These are phyloP conservation scores for Oncopodura yosiiana DNA, from an alignment of 1,140 invertebrate genomes.

Conservation along the genomic window DNA sequence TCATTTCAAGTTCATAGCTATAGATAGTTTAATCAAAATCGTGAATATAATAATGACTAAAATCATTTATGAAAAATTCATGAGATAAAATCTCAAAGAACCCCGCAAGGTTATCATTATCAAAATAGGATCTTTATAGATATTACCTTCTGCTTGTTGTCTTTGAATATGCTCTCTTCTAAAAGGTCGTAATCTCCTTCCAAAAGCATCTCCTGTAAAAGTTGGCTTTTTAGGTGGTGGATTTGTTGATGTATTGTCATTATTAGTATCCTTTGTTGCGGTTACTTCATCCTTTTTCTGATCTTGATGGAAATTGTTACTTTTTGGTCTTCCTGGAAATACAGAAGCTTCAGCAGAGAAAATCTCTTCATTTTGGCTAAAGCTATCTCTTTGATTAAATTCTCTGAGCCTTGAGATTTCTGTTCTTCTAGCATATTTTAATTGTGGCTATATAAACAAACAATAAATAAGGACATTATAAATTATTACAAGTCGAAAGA, in stretches of 20 bases:
- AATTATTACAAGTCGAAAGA: too few species aligned
- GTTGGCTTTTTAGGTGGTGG: conserved; percentile 1
- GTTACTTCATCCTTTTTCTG: conserved; percentile 4
- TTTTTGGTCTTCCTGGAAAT: conserved; percentile 19
- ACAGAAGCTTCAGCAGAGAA: conserved; percentile 33
- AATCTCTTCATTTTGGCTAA: conserved; percentile 28
- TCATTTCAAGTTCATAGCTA: too few species aligned
- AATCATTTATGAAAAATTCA: too few species aligned
- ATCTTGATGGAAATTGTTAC: conserved; percentile 24
- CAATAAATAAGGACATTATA: too few species aligned
- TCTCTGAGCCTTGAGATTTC: conserved; percentile 9
- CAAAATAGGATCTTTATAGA: too few species aligned
- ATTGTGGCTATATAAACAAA: conserved; percentile 15
- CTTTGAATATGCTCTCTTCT: conserved; percentile 2
- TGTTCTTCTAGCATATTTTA: conserved; percentile 23
- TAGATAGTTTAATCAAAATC: too few species aligned
- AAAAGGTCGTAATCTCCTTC: conserved; percentile 4
- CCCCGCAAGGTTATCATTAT: too few species aligned
- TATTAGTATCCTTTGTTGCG: too few species aligned
- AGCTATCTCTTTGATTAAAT: conserved; percentile 6
- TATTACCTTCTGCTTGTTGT: conserved; percentile 1
- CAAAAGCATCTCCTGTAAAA: background rate
- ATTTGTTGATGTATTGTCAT: background rate
- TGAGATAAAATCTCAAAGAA: too few species aligned
- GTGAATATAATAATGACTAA: too few species aligned